Evolutionary conservation across 2,888 invertebrate species (phyloP), one percentile per base, ranked within the genome.

Genomic region (Heliconius hortense): DNA sequence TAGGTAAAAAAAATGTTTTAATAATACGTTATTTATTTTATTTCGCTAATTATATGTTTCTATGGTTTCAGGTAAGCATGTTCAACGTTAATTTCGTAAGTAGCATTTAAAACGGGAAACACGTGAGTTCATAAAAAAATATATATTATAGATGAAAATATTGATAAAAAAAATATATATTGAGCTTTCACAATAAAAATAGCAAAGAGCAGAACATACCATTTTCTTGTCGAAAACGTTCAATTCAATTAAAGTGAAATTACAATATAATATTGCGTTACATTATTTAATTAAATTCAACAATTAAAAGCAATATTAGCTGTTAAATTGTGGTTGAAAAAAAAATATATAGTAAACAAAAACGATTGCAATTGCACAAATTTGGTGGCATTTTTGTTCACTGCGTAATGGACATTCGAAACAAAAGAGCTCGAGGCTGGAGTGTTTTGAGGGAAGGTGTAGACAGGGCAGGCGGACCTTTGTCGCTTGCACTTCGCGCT

Each of bases 21-120:
- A 48, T 48, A 48, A 48, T 18, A 48, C 1, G 18, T 48, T 48
- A 18, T 18, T 48, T 7, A 48, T n/a, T 31, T 53, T 68, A 68
- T 77, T 88, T 86, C 88, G 86, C 83, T 74, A 78, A 78, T 81
- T 68, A 53, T 31, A 13, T 21, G 26, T 82, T 83, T 86, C 84
- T 88, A 84, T 86, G 78, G 81, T 90, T 91, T 85, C 90, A 92
- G 92, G 92, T 93, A 92, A 92, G 91, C 90, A 83, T 82, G n/a
- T n/a, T 4, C 13, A n/a, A n/a, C 7, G 0, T 84, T 83, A 81
- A 78, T 78, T 71, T 68, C 35, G 11, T 28, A n/a, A 21, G 13
- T 21, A 53, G 53, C 53, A n/a, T 64, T 26, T 28, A 5, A 53
- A 68, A 28, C 21, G 18, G 8, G 18, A 67, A 24, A n/a, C 15